These are phyloP conservation scores for Azorinus chamasolen DNA, from an alignment of 2,888 invertebrate species.

Conservation along the genomic window DNA sequence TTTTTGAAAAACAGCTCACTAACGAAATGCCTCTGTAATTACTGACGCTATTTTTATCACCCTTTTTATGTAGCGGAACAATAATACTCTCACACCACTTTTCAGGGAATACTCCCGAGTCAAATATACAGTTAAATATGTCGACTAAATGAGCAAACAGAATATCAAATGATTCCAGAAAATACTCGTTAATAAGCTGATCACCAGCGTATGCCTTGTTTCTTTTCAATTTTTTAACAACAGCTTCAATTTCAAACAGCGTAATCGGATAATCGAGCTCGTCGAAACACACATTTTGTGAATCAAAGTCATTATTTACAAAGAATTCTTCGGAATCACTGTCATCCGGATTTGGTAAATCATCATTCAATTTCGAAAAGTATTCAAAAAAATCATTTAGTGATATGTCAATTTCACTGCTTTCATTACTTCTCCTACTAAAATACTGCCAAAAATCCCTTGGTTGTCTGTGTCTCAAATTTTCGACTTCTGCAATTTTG, in stretches of 20 bases:
- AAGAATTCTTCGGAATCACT: slow-evolving; percentile 12
- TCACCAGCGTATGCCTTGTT: slow-evolving; percentile 11
- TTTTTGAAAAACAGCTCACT: slow-evolving; percentile 19
- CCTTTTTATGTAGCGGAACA: slow-evolving; percentile 18
- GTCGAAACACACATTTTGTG: slow-evolving; percentile 2
- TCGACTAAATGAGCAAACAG: slow-evolving; percentile 15
- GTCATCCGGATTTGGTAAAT: background rate
- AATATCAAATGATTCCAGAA: slow-evolving; percentile 21
- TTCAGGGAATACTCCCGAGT: slow-evolving; percentile 10
- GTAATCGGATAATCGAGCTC: slow-evolving; percentile 18
- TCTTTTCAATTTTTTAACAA: slow-evolving; percentile 6
- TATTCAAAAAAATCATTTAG: slow-evolving; percentile 17
- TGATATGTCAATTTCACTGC: background rate
- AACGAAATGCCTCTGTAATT: slow-evolving; percentile 28
- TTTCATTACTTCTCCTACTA: background rate
- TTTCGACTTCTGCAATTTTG: too few species aligned
- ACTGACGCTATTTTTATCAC: slow-evolving; percentile 1
- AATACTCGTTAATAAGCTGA: slow-evolving; percentile 24
- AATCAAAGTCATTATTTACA: slow-evolving; percentile 9
- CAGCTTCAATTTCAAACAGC: slow-evolving; percentile 3
- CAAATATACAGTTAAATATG: slow-evolving; percentile 19
- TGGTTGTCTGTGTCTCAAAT: too few species aligned
- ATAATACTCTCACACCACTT: slow-evolving; percentile 22
- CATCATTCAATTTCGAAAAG: slow-evolving; percentile 12
- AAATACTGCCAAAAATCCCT: too few species aligned